Evolutionary conservation across 2,797 vertebrate species (phyloP), one percentile per base, ranked within the genome.

Genomic region (Squalus acanthias): DNA sequence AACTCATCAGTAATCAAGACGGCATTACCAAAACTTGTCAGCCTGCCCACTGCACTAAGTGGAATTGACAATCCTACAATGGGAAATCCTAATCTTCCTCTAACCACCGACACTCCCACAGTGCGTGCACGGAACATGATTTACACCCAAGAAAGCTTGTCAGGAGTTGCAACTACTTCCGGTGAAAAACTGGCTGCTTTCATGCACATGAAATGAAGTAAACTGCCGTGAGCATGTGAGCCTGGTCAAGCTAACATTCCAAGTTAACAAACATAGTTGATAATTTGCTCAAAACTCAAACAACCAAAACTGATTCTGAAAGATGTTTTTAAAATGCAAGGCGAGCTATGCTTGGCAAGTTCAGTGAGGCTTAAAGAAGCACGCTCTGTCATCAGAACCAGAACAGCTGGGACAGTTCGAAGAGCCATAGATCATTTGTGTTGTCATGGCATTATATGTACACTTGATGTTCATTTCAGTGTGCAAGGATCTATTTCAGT

Each of bases 41-140:
- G 22, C 9, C n/a, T 24, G 65, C 63, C 22, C 63, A 46, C 63
- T 46, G 63, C n/a, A 69, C 22, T 26, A 93, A 93, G n/a, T 93
- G 39, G 39, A 69, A 93, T 46, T 46, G 91, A 93, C n/a, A 93
- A 69, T 22, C n/a, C 9, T 69, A 39, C 46, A 67, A 93, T 69
- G 39, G 65, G n/a, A 69, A 93, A 67, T 69, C 91, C 91, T 93
- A 93, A 69, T 93, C 39, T 93, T 93, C 20, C n/a, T 93, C 91
- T 46, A 93, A 67, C 63, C n/a, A 8, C 91, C 91, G 20, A 93
- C 91, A 69, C n/a, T 69, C 91, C 63, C 63, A 46, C 29, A 15
- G 63, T 69, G 91, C 63, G n/a, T 69, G 65, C 65, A 67, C 65
- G 46, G 65, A 46, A 39, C 17, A 93, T 2, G 0, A 63, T 69